Evolutionary conservation across 2,113 vertebrate species (phyloP), one percentile per base, ranked within the genome.

Genomic region (Pachypanchax playfairii): DNA sequence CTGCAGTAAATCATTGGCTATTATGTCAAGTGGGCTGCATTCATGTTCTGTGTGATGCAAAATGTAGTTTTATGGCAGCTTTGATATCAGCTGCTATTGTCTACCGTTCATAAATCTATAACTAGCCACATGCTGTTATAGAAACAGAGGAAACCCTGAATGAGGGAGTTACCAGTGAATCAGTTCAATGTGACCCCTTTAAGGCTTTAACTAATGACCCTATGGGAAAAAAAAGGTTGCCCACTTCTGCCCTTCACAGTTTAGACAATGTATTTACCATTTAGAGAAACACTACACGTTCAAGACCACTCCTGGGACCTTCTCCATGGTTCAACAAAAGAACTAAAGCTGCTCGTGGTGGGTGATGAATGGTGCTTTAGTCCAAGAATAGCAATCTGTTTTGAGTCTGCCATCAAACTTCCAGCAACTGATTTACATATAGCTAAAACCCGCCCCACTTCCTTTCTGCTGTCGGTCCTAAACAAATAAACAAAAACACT

Each of bases 281-380:
- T 47, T 46, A 52, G 36, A 44, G 25, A 60, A 29, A 71, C 43
- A 31, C 47, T 43, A 52, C 43, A 50, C 10, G 17, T 48, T 59
- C 43, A 51, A 35, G 25, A 25, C 42, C 13, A 4, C 51, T 48
- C 29, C 18, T 51, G 75, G 77, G 66, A 77, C 60, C 44, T 54
- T 41, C 18, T 74, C 52, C 77, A 67, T 15, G 20, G 56, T 68
- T 80, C 63, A 49, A 50, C 46, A 62, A 62, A 62, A 41, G 17
- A 51, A 36, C 69, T 71, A 47, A 82, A 64, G 75, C 74, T 41
- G 52, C 59, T 73, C 31, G 48, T 73, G 59, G 66, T 41, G 55
- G 59, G 48, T 79, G 82, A 84, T 90, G 78, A 90, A 90, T 87
- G 82, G 81, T 80, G 75, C 82, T 50, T 75, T 76, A 80, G 82